phyloP scores from a whole-genome alignment of 2,797 vertebrate species.

The Manis javanica region DNA sequence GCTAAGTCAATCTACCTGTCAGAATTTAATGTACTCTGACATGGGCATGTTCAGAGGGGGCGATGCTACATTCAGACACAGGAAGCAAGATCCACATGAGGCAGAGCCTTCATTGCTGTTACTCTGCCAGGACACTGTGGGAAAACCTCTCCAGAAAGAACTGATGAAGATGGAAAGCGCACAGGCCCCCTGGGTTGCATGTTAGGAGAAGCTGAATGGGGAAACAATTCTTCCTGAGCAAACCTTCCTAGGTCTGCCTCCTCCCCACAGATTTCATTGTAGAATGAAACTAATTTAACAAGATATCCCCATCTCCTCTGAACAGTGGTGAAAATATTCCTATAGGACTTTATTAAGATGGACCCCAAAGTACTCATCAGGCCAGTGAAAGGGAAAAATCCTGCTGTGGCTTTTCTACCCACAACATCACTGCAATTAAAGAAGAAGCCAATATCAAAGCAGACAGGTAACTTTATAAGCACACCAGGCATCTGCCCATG shows the following conservation, averaged over 20 bases:
- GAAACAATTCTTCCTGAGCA: conserved; percentile 45
- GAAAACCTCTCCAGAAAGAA: conserved; percentile 62
- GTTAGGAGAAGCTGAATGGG: conserved; percentile 61
- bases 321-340: conserved; percentile 79
- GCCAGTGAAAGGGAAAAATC: conserved; percentile 62
- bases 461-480: conserved; percentile 61
- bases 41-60: neutral
- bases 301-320: conserved; percentile 76
- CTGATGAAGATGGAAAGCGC: neutral
- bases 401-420: conserved; percentile 55
- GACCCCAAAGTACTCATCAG: conserved; percentile 74
- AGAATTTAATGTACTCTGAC: conserved; percentile 57
- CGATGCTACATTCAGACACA: conserved; percentile 49
- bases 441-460: conserved; percentile 55
- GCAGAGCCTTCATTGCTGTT: conserved; percentile 50
- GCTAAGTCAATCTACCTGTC: conserved; percentile 50
- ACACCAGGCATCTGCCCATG: conserved; percentile 43
- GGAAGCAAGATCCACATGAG: conserved; percentile 38
- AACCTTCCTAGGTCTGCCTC: conserved; percentile 36
- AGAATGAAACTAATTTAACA: conserved; percentile 75
- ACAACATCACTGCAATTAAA: conserved; percentile 62
- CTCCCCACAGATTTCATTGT: conserved; percentile 45
- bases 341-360: conserved; percentile 76
- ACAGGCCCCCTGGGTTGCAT: conserved; percentile 41
- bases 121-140: conserved; percentile 56